Percentiles rank a stretch among this genome's conserved stretches.
Conservation (phyloP, 2,113 vertebrate genomes). For the Hippolais icterina region DNA sequence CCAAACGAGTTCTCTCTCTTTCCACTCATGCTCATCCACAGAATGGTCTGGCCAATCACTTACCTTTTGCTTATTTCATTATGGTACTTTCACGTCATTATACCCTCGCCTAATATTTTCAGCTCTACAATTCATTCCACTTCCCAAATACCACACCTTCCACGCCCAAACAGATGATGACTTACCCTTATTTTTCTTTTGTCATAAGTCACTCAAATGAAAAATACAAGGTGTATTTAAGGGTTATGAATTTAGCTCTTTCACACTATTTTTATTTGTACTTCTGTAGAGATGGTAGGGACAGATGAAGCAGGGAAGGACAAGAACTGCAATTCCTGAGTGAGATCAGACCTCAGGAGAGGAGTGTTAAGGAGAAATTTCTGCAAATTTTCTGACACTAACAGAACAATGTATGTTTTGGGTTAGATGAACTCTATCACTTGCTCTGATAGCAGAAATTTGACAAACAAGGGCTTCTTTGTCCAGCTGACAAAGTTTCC, state of each 20-base stretch:
- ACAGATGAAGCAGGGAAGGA: neutral
- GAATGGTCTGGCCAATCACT: neutral
- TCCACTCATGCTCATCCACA: neutral
- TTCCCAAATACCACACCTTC: neutral
- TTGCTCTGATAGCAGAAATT: neutral
- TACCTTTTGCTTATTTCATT: neutral
- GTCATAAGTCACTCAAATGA: neutral
- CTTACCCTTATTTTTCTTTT: neutral
- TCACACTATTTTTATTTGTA: neutral
- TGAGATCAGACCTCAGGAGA: neutral
- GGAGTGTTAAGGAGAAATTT: neutral
- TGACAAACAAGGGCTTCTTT: neutral
- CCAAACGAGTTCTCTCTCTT: neutral
- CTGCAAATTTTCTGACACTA: neutral
- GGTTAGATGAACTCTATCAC: neutral
- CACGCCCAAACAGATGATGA: rapidly evolving
- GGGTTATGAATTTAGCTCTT: neutral
- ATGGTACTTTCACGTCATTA: neutral
- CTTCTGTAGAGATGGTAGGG: neutral
- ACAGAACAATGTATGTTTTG: neutral
- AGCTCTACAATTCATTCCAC: neutral
- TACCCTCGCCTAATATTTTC: neutral
- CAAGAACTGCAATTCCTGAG: neutral
- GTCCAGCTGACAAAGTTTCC: neutral
- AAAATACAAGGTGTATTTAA: neutral